Percentiles rank a stretch among this genome's conserved stretches.
These are phyloP conservation scores for Styela clava DNA, from an alignment of 23 tunicate genomes.

Conservation along the genomic window DNA sequence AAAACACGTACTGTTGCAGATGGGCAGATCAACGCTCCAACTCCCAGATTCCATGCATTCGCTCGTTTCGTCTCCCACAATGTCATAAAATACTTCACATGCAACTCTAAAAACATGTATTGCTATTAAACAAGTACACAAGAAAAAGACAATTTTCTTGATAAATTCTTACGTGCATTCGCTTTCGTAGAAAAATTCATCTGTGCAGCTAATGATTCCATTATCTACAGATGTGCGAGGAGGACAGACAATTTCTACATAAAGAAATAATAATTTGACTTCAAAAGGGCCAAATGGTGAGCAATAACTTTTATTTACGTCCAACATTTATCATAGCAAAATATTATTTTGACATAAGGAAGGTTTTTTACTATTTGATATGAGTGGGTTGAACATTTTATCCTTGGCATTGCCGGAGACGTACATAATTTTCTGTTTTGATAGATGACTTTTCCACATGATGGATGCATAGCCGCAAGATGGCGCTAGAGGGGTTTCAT, in stretches of 20 bases:
- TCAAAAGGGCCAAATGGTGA: too few species aligned
- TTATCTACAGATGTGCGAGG: background rate
- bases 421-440: too few species aligned
- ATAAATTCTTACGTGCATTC: constrained; percentile 8
- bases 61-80: background rate
- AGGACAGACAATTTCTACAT: constrained; percentile 7
- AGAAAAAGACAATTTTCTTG: background rate
- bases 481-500: too few species aligned
- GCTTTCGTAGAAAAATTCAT: constrained; percentile 27
- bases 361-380: too few species aligned
- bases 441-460: too few species aligned
- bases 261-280: too few species aligned
- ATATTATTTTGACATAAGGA: too few species aligned
- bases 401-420: too few species aligned
- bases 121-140: background rate
- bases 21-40: constrained; percentile 45
- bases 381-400: too few species aligned
- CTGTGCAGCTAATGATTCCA: constrained; percentile 30
- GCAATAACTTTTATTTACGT: too few species aligned
- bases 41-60: constrained; percentile 22
- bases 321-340: too few species aligned
- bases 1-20: constrained; percentile 17
- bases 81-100: background rate
- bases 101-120: background rate
- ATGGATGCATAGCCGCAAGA: too few species aligned